A percentile compares a stretch with the other conserved stretches of the same genome.
These are phyloP conservation scores for Cynopterus sphinx DNA, from an alignment of 2,797 vertebrate species.

Conservation along the genomic window DNA sequence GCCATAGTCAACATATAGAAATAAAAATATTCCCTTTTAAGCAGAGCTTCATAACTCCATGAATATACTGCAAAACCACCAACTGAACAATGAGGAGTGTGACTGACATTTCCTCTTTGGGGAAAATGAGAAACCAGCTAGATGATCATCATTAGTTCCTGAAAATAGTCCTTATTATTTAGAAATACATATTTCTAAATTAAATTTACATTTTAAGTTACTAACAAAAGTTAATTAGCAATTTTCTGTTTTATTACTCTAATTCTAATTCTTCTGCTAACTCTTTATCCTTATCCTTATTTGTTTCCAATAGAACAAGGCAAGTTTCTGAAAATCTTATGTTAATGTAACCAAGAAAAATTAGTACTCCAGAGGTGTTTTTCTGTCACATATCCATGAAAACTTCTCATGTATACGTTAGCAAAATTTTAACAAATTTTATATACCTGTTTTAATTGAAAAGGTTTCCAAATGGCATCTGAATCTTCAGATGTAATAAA, in stretches of 20 bases:
- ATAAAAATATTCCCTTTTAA: background rate
- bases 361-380: background rate
- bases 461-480: background rate
- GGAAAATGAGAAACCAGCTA: conserved; percentile 5
- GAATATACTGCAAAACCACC: background rate
- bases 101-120: background rate
- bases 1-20: background rate
- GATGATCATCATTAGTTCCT: background rate
- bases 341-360: background rate
- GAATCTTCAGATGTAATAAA: background rate
- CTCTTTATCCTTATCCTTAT: background rate
- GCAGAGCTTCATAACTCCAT: background rate
- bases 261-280: background rate
- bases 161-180: background rate
- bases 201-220: background rate
- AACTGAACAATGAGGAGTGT: background rate
- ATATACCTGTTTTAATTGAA: background rate
- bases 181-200: background rate
- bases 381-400: background rate
- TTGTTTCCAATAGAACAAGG: background rate
- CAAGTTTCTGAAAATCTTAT: background rate
- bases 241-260: background rate
- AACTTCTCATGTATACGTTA: background rate
- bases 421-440: background rate
- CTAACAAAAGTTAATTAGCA: background rate